A percentile compares a stretch with the other conserved stretches of the same genome.
Conservation (phyloP, 2,888 invertebrate genomes). For the Adineta ricciae region DNA sequence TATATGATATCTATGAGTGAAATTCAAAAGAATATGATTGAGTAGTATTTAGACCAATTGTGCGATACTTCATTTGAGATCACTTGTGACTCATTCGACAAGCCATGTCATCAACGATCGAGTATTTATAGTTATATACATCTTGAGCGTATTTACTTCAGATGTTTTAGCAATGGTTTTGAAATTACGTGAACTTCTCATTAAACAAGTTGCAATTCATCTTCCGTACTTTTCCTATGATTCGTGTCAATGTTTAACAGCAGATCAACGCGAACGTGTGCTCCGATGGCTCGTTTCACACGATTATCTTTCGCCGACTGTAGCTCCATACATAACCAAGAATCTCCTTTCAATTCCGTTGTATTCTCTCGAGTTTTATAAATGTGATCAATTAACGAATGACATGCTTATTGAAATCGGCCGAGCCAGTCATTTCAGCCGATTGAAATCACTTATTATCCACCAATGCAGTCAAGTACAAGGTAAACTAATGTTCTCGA, state of each 20-base stretch:
- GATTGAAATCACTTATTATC: neutral
- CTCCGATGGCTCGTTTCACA: neutral
- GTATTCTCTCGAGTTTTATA: neutral
- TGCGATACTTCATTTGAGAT: neutral
- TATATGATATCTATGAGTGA: no score
- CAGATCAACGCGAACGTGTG: neutral
- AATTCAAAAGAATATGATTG: neutral
- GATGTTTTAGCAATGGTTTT: neutral
- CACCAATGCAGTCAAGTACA: neutral
- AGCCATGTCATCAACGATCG: neutral
- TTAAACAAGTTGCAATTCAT: neutral
- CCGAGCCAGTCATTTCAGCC: neutral
- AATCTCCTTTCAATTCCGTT: neutral
- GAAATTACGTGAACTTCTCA: neutral
- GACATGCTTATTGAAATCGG: constrained; percentile 1
- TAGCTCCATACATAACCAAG: neutral
- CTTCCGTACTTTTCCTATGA: neutral
- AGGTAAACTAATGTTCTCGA: neutral
- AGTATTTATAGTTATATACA: no score
- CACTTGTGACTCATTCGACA: neutral
- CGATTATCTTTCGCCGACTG: neutral
- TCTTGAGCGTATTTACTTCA: no score
- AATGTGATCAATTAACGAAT: constrained; percentile 15
- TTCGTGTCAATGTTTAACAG: neutral
- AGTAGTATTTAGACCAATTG: neutral